Evolutionary conservation across 2,888 invertebrate genomes (phyloP).

Genomic region (Rutpela maculata): DNA sequence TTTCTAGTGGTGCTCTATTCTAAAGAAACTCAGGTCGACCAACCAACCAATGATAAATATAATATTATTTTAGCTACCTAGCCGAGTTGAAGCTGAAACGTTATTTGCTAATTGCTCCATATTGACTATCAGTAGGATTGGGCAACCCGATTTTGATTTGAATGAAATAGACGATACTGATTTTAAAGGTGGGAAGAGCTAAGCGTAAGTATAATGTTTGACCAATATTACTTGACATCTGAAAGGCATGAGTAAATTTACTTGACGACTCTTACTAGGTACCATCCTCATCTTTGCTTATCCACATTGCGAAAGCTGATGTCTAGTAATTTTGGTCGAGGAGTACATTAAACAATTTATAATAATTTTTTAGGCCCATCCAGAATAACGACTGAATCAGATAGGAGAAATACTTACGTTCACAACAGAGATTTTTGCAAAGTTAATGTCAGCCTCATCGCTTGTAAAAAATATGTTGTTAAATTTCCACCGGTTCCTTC

Average conservation of each 20-base stretch:
- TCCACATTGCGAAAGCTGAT: no score
- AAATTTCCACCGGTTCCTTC: not conserved
- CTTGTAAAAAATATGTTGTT: not conserved
- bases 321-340: no score
- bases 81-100: slow-evolving; percentile 27
- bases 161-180: slow-evolving; percentile 49
- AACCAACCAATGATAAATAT: not conserved
- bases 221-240: no score
- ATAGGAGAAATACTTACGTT: slow-evolving; percentile 22
- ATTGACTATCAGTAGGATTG: slow-evolving; percentile 48
- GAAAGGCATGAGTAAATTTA: no score
- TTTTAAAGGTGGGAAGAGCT: slow-evolving; percentile 36
- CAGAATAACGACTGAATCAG: not conserved
- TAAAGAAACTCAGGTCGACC: no score
- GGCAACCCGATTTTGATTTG: slow-evolving; percentile 46
- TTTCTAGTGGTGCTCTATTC: no score
- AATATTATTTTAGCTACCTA: slow-evolving; percentile 36
- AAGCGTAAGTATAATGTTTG: not conserved
- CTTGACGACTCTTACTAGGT: no score
- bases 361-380: slow-evolving; percentile 34
- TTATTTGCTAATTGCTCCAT: slow-evolving; percentile 28
- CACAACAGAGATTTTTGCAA: slow-evolving; percentile 40
- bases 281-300: no score
- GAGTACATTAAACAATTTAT: not conserved
- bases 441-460: not conserved